Base-by-base conservation (phyloP, 2,113 vertebrate genomes). In the Xyliphius kryptos region DNA sequence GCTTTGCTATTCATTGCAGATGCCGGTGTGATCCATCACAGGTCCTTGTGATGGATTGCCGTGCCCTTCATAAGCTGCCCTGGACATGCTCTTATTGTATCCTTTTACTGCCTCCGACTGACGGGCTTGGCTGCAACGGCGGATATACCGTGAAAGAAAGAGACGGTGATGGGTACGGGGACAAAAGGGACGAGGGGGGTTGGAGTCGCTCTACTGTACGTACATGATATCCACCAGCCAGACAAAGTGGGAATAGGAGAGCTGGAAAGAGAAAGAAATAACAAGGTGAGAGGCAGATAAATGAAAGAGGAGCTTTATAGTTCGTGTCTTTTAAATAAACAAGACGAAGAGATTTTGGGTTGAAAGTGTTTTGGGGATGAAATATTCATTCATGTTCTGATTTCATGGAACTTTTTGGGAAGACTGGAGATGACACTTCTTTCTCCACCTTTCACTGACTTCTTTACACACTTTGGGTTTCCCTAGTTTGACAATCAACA, bases 321-420 rank as follows among this genome's bases (percentile, higher is more conserved):
- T 47, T 19, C 15, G 32, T 82, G 76, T 82, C 81, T 64, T 84
- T 82, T 80, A 79, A 73, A 80, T 71, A 75, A 82, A 76, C 75
- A 79, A 76, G 77, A 81, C 80, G 77, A 83, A 84, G n/a, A 82
- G 81, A 82, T 76, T 76, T 81, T 79, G 76, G 70, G n/a, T n/a
- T 71, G 79, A 78, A 81, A 81, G 44, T 56, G 54, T 76, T 72
- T 84, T 77, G 83, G 77, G 82, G 85, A 87, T 85, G 83, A 85
- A 83, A 85, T 82, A 85, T 85, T 85, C 77, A 83, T 83, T 81
- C 79, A 81, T 77, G 82, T 73, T 76, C 82, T 81, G 81, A 82
- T 81, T 70, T 73, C 80, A 83, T 83, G 83, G 79, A 77, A 81
- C 71, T 81, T 87, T 85, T 85, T 86, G 43, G 13, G 26, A 32